Evolutionary conservation across 1,140 invertebrate species (phyloP), one percentile per base, ranked within the genome.

Genomic region (Drosophila lowei): DNA sequence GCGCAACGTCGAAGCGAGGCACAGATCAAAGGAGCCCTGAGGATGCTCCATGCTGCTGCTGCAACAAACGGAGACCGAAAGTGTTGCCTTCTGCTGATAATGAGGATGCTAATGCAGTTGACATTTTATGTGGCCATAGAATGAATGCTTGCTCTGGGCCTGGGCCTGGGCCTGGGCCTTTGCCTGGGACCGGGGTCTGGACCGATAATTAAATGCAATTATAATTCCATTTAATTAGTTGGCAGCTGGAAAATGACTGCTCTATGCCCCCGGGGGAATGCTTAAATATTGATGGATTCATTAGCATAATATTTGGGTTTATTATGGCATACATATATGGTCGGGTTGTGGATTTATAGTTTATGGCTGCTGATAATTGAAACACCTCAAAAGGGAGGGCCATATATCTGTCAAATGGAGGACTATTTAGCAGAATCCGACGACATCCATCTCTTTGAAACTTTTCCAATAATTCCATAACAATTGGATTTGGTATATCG

Each of bases 191-290:
- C 59, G 49, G 49, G 63, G 59, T 47, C 63, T 66, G 44, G 49
- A n/a, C 50, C 55, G 66, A 65, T 75, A 75, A 84, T 83, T 79
- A 72, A 85, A 77, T 79, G 72, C 66, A 84, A 76, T 72, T 85
- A 85, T 84, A 85, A 72, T 84, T 85, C 67, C 79, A 73, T 77
- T 85, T 85, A 77, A 85, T 86, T 85, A 86, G 77, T 81, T 70
- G 66, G 57, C 77, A 77, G 80, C 79, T 80, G 72, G 54, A 13
- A 47, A 11, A 18, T 47, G 21, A 18, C 46, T 18, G 30, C 30
- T 9, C 28, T 28, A 42, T 63, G 8, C 21, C 64, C 61, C 64
- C 34, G 28, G 77, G 67, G 48, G 8, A 75, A 56, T 73, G 63
- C 38, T 79, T 58, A 65, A 79, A 56, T 72, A 79, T 64, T 79